phyloP scores from a whole-genome alignment of 2,888 invertebrate genomes.

The Leucophenga maculata region DNA sequence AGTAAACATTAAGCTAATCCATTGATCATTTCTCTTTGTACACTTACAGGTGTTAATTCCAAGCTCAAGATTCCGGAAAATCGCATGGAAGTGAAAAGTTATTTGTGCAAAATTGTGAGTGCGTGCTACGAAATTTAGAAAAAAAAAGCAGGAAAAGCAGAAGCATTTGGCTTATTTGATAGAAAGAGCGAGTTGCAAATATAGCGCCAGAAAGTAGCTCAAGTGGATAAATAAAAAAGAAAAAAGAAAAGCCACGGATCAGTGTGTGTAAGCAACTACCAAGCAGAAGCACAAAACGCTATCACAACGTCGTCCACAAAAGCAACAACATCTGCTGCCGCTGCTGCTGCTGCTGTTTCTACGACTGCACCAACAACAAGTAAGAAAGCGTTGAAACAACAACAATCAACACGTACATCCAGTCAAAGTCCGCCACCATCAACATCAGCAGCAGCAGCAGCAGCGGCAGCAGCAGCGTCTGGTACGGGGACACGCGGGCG shows the following conservation, averaged over 20 bases:
- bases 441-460: constrained; percentile 30
- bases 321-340: constrained; percentile 61
- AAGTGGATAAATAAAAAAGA: no score
- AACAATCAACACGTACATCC: constrained; percentile 41
- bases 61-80: neutral
- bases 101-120: constrained; percentile 27
- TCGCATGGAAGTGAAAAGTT: constrained; percentile 40
- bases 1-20: constrained; percentile 20
- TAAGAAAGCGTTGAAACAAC: constrained; percentile 15
- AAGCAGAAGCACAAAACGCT: constrained; percentile 41
- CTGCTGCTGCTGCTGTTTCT: constrained; percentile 56
- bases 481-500: constrained; percentile 48
- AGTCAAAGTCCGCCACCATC: constrained; percentile 52
- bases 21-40: neutral
- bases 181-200: no score
- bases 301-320: constrained; percentile 61
- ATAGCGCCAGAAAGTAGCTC: neutral
- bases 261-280: neutral
- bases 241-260: constrained; percentile 25
- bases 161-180: neutral
- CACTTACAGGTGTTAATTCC: constrained; percentile 41
- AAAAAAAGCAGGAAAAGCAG: neutral
- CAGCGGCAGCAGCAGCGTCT: constrained; percentile 31
- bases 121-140: neutral
- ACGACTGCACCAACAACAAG: neutral